Percentiles rank a stretch among this genome's conserved stretches.
Evolutionary conservation across 2,797 vertebrate genomes (phyloP).

Genomic region (Graptemys geographica): DNA sequence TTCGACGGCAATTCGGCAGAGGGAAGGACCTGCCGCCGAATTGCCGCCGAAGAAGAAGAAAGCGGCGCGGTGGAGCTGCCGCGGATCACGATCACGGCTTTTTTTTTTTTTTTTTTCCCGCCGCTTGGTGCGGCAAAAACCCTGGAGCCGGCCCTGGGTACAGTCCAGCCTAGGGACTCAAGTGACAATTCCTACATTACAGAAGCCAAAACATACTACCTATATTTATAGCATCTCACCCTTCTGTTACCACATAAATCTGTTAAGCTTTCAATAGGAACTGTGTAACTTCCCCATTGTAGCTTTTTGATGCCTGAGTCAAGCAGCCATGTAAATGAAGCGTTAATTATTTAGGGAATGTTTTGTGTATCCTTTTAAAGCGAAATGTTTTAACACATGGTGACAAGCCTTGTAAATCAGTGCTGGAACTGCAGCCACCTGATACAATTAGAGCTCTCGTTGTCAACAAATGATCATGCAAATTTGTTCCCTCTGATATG

Average conservation of each 20-base stretch:
- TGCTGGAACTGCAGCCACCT: conserved; percentile 68
- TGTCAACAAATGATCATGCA: conserved; percentile 78
- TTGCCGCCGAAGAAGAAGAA: too few relatives aligned
- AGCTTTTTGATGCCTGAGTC: neutral
- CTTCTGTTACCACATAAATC: neutral
- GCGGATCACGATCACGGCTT: too few relatives aligned
- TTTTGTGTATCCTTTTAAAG: conserved; percentile 53
- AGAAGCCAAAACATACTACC: neutral
- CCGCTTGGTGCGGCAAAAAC: too few relatives aligned
- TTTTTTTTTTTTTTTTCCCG: too few relatives aligned
- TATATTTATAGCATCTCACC: neutral
- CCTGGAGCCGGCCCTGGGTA: neutral
- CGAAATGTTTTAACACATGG: conserved; percentile 63
- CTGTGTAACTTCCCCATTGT: conserved; percentile 2
- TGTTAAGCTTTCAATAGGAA: conserved; percentile 15
- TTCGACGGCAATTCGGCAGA: too few relatives aligned
- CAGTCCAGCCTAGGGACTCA: neutral
- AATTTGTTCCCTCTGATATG: conserved; percentile 76
- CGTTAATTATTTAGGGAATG: conserved; percentile 38
- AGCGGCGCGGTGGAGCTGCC: too few relatives aligned
- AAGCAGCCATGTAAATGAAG: conserved; percentile 44
- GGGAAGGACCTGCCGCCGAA: too few relatives aligned
- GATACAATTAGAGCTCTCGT: conserved; percentile 75
- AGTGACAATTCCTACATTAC: neutral
- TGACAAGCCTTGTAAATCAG: conserved; percentile 68